These are phyloP conservation scores for Enteromius afrohamiltoni DNA, from an alignment of 2,797 vertebrate species.

Conservation along the genomic window DNA sequence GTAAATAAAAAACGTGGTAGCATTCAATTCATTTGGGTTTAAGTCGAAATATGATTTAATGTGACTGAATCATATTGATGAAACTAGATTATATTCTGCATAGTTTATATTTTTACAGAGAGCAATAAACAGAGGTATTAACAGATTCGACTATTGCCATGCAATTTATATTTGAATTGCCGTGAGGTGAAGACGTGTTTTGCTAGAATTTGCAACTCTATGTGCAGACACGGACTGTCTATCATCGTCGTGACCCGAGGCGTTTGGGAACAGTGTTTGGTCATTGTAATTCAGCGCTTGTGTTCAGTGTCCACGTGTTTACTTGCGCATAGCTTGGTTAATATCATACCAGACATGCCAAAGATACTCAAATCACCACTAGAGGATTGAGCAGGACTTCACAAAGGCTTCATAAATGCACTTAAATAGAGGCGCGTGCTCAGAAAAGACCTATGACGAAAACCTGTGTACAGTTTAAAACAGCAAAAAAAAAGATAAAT, in stretches of 20 bases:
- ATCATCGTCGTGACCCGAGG: constrained; percentile 62
- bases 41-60: neutral
- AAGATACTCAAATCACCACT: constrained; percentile 66
- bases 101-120: neutral
- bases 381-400: constrained; percentile 25
- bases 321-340: constrained; percentile 70
- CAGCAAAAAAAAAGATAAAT: neutral
- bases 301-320: constrained; percentile 74
- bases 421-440: neutral
- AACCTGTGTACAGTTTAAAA: neutral
- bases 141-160: neutral
- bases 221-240: constrained; percentile 50
- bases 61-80: neutral
- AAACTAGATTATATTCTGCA: neutral
- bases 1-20: neutral
- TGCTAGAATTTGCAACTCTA: constrained; percentile 15
- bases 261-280: constrained; percentile 49
- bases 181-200: constrained; percentile 3
- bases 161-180: neutral
- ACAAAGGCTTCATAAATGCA: neutral
- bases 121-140: neutral
- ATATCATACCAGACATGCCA: constrained; percentile 73
- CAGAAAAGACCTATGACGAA: neutral
- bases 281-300: constrained; percentile 64
- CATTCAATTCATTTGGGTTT: neutral